phyloP scores from a whole-genome alignment of 2,888 invertebrate species.

The Piscicola geometra region DNA sequence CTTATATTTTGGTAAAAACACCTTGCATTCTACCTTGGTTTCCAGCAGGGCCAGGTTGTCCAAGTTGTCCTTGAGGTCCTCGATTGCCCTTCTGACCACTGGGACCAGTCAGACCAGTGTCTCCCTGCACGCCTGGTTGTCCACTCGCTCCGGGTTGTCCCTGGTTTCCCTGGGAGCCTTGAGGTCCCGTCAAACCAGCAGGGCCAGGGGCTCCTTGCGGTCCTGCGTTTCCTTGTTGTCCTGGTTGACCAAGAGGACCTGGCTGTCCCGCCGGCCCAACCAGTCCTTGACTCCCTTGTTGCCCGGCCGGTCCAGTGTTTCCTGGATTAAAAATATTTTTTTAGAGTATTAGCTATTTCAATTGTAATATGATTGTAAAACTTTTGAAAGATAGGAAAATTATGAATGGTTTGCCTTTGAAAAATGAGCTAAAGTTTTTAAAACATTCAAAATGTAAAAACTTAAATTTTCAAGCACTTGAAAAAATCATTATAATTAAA shows the following conservation, averaged over 20 bases:
- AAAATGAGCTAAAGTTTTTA: too few species aligned
- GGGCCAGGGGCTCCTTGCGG: constrained; percentile 30
- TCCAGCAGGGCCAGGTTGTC: constrained; percentile 38
- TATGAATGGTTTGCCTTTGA: too few species aligned
- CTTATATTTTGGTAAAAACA: too few species aligned
- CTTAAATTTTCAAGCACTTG: neutral
- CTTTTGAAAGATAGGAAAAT: too few species aligned
- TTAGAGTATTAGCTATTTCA: neutral
- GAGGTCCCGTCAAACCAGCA: constrained; percentile 25
- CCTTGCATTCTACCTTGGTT: constrained; percentile 5
- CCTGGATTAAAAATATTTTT: constrained; percentile 11
- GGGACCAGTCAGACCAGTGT: constrained; percentile 45
- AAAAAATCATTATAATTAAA: neutral
- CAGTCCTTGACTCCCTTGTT: constrained; percentile 31
- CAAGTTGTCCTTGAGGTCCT: constrained; percentile 37
- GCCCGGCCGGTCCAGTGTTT: constrained; percentile 34
- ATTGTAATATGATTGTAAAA: neutral
- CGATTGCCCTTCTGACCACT: constrained; percentile 35
- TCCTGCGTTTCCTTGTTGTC: constrained; percentile 36
- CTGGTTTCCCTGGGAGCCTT: constrained; percentile 27
- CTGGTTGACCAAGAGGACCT: constrained; percentile 37
- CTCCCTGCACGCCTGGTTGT: constrained; percentile 44
- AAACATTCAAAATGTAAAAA: neutral
- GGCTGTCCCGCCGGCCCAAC: constrained; percentile 32
- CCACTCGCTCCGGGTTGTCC: constrained; percentile 43